Evolutionary conservation across 2,888 invertebrate genomes (phyloP).

Genomic region (Nasonovia ribisnigri): DNA sequence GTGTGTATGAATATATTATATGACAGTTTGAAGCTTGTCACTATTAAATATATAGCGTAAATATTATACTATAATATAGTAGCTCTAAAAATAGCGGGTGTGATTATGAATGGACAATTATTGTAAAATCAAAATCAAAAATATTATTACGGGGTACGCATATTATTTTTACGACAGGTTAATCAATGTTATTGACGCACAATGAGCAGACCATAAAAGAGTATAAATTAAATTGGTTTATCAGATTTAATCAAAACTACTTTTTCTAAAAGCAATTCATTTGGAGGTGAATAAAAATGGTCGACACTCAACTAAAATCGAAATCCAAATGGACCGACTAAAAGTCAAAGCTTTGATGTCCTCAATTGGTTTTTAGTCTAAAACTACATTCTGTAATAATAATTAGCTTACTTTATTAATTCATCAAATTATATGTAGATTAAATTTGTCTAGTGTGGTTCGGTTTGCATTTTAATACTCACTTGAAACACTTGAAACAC

Average conservation of each 20-base stretch:
- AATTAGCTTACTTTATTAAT: not conserved
- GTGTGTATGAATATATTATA: not conserved
- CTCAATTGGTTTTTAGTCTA: not conserved
- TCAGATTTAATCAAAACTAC: not conserved
- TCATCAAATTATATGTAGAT: not conserved
- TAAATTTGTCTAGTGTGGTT: not conserved
- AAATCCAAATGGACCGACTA: not conserved
- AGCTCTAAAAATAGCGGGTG: not conserved
- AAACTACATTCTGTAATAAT: not conserved
- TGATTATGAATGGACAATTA: not conserved
- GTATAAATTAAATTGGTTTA: not conserved
- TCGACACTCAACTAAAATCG: not conserved
- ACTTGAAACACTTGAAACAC: too few relatives aligned
- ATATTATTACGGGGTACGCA: not conserved
- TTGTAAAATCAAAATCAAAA: not conserved
- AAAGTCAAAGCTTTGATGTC: not conserved
- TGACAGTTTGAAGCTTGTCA: not conserved
- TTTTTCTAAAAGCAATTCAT: not conserved
- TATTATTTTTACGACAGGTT: not conserved
- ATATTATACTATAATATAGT: not conserved
- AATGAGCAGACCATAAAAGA: not conserved
- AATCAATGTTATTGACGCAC: not conserved
- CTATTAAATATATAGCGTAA: not conserved
- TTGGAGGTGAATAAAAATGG: not conserved
- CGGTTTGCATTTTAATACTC: too few relatives aligned